Conservation (phyloP, 2,888 invertebrate genomes). For the Drosophila kokeensis region DNA sequence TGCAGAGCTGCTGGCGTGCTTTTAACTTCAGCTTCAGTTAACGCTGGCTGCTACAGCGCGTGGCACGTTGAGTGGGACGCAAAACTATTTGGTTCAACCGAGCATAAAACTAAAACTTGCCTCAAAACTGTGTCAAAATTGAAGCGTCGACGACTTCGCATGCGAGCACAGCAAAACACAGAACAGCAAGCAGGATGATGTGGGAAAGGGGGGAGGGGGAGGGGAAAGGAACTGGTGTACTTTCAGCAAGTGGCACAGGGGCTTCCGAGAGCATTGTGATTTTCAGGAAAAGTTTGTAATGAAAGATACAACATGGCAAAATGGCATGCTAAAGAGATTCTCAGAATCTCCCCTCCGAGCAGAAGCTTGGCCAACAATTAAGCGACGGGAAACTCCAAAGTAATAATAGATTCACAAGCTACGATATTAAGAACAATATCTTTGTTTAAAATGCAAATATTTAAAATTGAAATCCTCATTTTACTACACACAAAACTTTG, state of each 20-base stretch:
- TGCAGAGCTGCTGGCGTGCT: slow-evolving; percentile 64
- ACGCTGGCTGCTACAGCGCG: slow-evolving; percentile 45
- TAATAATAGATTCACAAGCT: neutral
- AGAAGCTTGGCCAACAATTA: slow-evolving; percentile 19
- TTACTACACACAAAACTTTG: neutral
- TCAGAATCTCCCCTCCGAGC: slow-evolving; percentile 26
- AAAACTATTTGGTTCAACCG: slow-evolving; percentile 71
- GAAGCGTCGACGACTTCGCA: slow-evolving; percentile 48
- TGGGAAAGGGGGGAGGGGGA: neutral
- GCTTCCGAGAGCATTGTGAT: slow-evolving; percentile 24
- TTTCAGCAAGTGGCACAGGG: neutral
- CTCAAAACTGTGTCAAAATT: slow-evolving; percentile 75
- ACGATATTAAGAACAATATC: neutral
- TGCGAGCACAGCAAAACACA: slow-evolving; percentile 29
- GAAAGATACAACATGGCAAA: slow-evolving; percentile 39
- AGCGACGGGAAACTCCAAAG: neutral
- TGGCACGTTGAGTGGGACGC: slow-evolving; percentile 44
- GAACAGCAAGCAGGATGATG: slow-evolving; percentile 15
- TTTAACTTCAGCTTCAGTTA: slow-evolving; percentile 50
- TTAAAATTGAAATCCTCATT: neutral
- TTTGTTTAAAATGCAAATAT: neutral
- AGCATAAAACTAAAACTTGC: slow-evolving; percentile 75
- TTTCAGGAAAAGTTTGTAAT: slow-evolving; percentile 44
- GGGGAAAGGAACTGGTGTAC: neutral
- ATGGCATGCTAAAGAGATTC: slow-evolving; percentile 24